Conservation (phyloP, 2,113 vertebrate genomes). For the Sturnira hondurensis region DNA sequence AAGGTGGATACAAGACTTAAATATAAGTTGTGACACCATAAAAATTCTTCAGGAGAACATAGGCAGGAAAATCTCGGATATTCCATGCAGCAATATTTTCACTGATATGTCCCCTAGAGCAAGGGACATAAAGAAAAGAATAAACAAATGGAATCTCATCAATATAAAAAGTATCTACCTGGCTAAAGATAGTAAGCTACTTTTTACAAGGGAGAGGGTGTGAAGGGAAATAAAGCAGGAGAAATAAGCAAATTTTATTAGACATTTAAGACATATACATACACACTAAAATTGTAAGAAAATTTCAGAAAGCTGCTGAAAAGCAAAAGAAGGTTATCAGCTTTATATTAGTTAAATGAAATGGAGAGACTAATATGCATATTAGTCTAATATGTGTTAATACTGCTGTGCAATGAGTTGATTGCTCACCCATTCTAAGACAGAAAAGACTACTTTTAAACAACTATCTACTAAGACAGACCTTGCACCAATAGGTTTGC, state of each 20-base stretch:
- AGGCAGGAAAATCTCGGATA: too few relatives aligned
- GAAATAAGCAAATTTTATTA: neutral
- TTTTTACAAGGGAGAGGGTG: neutral
- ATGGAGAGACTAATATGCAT: neutral
- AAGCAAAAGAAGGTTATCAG: neutral
- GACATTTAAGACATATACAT: neutral
- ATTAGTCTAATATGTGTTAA: neutral
- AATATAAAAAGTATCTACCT: too few relatives aligned
- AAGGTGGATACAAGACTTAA: too few relatives aligned
- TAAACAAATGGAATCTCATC: too few relatives aligned
- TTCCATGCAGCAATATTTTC: too few relatives aligned
- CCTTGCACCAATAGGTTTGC: accelerated
- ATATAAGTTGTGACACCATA: too few relatives aligned
- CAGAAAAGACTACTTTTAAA: neutral
- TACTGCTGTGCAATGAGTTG: neutral
- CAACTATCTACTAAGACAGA: neutral
- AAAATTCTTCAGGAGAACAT: too few relatives aligned
- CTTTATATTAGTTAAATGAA: neutral
- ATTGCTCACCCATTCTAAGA: neutral
- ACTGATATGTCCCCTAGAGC: too few relatives aligned
- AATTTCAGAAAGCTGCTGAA: neutral
- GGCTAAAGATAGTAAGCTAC: neutral
- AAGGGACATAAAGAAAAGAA: too few relatives aligned
- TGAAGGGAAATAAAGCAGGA: neutral
- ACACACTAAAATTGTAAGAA: neutral